A percentile compares a stretch with the other conserved stretches of the same genome.
Conservation (phyloP, 2,888 invertebrate genomes). For the Erebia aethiops region DNA sequence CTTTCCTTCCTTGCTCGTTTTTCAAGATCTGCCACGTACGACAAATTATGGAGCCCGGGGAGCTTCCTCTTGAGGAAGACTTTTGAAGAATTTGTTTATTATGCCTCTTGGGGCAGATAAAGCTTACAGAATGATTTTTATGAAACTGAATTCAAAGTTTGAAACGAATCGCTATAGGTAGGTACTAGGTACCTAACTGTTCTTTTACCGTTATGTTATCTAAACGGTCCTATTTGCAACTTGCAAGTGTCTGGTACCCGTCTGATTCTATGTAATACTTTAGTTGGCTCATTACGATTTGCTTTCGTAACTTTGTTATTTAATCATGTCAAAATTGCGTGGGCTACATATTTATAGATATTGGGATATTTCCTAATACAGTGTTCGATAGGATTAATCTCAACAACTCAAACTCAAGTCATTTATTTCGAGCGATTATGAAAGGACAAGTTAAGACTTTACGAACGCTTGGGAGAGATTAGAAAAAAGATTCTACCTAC, state of each 20-base stretch:
- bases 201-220: conserved; percentile 34
- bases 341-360: neutral
- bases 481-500: no score
- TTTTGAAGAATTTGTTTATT: no score
- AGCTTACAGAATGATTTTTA: no score
- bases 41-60: no score
- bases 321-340: conserved; percentile 10
- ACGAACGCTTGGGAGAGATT: no score
- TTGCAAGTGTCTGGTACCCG: conserved; percentile 8
- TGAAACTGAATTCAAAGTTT: conserved; percentile 35
- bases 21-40: no score
- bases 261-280: conserved; percentile 13
- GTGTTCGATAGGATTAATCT: neutral
- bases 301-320: conserved; percentile 13
- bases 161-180: conserved; percentile 32
- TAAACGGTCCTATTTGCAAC: conserved; percentile 17
- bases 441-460: no score
- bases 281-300: conserved; percentile 5
- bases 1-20: no score
- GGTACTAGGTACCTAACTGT: conserved; percentile 35
- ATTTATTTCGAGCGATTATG: neutral
- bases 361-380: conserved; percentile 2
- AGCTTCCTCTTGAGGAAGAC: no score
- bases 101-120: no score
- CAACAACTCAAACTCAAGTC: neutral